Evolutionary conservation across 2,888 invertebrate species (phyloP).

Genomic region (Andrena haemorrhoa): DNA sequence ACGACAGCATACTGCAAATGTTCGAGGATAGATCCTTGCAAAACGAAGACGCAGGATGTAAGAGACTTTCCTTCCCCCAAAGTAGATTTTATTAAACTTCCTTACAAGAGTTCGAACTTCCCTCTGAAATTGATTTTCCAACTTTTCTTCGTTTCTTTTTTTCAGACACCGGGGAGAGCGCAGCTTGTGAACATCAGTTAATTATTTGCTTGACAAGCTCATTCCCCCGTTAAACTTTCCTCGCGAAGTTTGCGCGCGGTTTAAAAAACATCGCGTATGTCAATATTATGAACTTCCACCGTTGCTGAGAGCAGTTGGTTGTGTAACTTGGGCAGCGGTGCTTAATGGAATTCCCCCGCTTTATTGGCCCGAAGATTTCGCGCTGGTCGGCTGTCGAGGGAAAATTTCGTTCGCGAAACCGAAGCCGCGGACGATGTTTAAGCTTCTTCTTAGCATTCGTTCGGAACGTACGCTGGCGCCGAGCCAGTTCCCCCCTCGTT

Average conservation of each 20-base stretch:
- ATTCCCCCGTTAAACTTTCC: conserved; percentile 17
- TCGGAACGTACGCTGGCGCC: conserved; percentile 16
- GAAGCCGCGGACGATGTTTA: background rate
- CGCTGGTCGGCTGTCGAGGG: background rate
- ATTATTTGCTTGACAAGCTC: conserved; percentile 42
- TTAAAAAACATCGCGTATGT: conserved; percentile 34
- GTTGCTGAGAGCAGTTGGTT: conserved; percentile 6
- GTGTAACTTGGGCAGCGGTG: conserved; percentile 26
- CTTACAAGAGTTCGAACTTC: background rate
- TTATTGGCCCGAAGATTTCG: conserved; percentile 36
- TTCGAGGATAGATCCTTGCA: conserved; percentile 1
- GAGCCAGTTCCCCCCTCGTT: conserved; percentile 18
- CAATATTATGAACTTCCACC: conserved; percentile 33
- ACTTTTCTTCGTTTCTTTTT: conserved; percentile 24
- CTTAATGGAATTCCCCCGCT: conserved; percentile 45
- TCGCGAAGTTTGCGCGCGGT: background rate
- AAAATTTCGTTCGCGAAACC: conserved; percentile 29
- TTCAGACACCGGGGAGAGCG: background rate
- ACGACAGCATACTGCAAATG: background rate
- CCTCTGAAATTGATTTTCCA: conserved; percentile 41
- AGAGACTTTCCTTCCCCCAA: background rate
- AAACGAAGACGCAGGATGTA: background rate
- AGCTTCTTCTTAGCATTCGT: conserved; percentile 33
- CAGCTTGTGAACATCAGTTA: conserved; percentile 43
- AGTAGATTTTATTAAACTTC: conserved; percentile 7